Base-by-base conservation (phyloP, 2,113 vertebrate genomes). In the Catharus minimus region DNA sequence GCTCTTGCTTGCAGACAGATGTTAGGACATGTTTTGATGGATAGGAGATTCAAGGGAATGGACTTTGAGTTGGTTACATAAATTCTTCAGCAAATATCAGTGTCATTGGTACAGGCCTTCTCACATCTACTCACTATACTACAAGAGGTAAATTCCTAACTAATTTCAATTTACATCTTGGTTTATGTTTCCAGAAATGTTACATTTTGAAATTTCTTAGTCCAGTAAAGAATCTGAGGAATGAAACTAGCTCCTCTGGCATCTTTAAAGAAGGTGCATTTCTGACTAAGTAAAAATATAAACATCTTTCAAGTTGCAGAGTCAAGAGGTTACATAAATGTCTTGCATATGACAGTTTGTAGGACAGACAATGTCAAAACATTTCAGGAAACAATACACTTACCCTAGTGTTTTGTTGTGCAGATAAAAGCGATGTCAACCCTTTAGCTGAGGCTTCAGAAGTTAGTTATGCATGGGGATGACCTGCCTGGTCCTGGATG, bases 301-400 rank as follows among this genome's bases (percentile, higher is more conserved):
- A 71, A 55, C 75, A 89, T 50, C 26, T 47, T 67, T 91, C 43
- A 62, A 85, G 47, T 88, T 86, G 65, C 81, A 93, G 94, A 96
- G 76, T 89, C 67, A 75, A 86, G 79, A 89, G 50, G 22, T 88
- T 94, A 71, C 50, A 46, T 65, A 91, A 64, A 85, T 88, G 72
- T 94, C 91, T 75, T 83, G 55, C 82, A 55, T 53, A 86, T 80
- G 73, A 88, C 57, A 92, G 32, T 33, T 79, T 88, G 91, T 80
- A 96, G 90, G 90, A 96, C 74, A 95, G 87, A 90, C 86, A 96
- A 94, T 86, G 94, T 93, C 80, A 97, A 90, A 93, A 92, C 82
- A 95, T 95, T 96, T 95, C 80, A 96, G 96, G 95, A 97, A 97
- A 88, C 86, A 81, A 60, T 93, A 64, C 67, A 97, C 97, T 98